Base-by-base conservation (phyloP, 2,797 vertebrate species). In the Mastacembelus armatus region DNA sequence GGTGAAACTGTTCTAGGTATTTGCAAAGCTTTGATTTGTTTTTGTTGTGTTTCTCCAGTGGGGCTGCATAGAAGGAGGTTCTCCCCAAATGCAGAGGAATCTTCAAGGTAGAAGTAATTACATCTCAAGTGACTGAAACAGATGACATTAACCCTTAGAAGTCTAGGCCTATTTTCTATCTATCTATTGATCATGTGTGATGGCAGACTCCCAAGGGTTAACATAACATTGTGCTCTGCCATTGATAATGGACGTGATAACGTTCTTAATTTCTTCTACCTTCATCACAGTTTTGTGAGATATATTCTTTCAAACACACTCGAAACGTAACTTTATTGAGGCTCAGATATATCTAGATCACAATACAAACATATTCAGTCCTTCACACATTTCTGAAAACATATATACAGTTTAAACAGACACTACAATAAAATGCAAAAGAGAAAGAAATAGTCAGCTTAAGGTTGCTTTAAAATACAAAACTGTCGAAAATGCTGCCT, bases 1-100 rank as follows among this genome's bases (percentile, higher is more conserved):
- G 69, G 76, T 85, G 71, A 86, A 72, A 72, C 75, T 71, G 74
- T 66, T 70, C 67, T 35, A 19, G 43, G n/a, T n/a, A n/a, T n/a
- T n/a, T n/a, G n/a, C n/a, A n/a, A n/a, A n/a, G n/a, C n/a, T n/a
- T n/a, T n/a, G n/a, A n/a, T n/a, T n/a, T n/a, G n/a, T n/a, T n/a
- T n/a, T n/a, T n/a, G n/a, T n/a, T n/a, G n/a, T n/a, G 58, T n/a
- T 57, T 27, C 59, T 22, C n/a, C 52, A n/a, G 22, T 63, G 47
- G 2, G 3, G n/a, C n/a, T n/a, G n/a, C n/a, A n/a, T n/a, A n/a
- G 9, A 43, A 61, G 49, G 26, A 40, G 30, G 29, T 33, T 48
- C 9, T 21, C 3, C 18, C 15, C 30, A 38, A 32, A 50, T 29
- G 30, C 27, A 50, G 33, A 39, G 14, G 7, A 62, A n/a, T 40